Evolutionary conservation across 1,140 invertebrate genomes (phyloP).

Genomic region (Drosophila obscura): DNA sequence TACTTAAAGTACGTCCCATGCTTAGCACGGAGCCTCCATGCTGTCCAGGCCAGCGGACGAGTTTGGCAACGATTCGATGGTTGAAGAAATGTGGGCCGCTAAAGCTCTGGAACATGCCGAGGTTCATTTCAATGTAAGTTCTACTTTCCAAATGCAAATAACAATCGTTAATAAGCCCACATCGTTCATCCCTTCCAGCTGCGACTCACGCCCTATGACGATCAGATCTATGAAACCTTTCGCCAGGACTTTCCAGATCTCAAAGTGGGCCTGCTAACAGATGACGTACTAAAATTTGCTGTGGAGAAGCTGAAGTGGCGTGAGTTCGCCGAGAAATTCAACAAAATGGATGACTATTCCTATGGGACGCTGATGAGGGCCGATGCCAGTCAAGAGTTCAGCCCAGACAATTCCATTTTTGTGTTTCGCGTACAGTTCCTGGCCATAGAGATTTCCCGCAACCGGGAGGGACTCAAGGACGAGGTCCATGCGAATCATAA

Average conservation of each 20-base stretch:
- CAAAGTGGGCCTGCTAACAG: conserved; percentile 90
- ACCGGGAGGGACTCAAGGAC: conserved; percentile 95
- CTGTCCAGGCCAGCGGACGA: conserved; percentile 89
- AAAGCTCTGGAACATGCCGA: conserved; percentile 97
- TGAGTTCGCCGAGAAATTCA: conserved; percentile 94
- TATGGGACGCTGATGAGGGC: conserved; percentile 94
- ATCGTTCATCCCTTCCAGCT: conserved; percentile 92
- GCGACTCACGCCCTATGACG: conserved; percentile 93
- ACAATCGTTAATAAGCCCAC: conserved; percentile 84
- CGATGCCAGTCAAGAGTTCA: conserved; percentile 91
- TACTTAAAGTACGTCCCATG: neutral
- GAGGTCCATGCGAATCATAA: conserved; percentile 87
- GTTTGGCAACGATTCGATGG: conserved; percentile 92
- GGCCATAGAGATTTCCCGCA: conserved; percentile 97
- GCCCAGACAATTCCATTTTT: conserved; percentile 94
- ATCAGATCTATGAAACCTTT: conserved; percentile 94
- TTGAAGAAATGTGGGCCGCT: conserved; percentile 96
- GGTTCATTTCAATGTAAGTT: conserved; percentile 97
- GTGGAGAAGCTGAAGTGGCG: conserved; percentile 95
- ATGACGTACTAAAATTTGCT: conserved; percentile 93
- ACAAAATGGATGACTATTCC: conserved; percentile 95
- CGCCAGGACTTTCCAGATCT: conserved; percentile 93
- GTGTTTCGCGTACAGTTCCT: conserved; percentile 96
- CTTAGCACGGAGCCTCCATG: conserved; percentile 74
- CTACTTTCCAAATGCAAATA: too few relatives aligned